These are phyloP conservation scores for Seriola dumerili DNA, from an alignment of 2,113 vertebrate species.

Conservation along the genomic window DNA sequence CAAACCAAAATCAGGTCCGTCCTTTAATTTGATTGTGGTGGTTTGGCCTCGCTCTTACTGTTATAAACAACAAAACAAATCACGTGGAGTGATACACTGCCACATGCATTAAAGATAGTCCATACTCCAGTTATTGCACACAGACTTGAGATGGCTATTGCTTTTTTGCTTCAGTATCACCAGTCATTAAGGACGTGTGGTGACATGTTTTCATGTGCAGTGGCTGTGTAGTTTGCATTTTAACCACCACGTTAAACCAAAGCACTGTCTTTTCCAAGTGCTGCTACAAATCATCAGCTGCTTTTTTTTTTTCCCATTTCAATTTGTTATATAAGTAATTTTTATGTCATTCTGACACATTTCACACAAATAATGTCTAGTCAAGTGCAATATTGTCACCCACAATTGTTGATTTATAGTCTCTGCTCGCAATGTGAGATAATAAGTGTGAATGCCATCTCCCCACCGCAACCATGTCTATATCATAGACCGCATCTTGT, in stretches of 20 bases:
- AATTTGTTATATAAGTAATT: constrained; percentile 33
- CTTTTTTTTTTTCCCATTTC: constrained; percentile 7
- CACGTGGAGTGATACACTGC: constrained; percentile 16
- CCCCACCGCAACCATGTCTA: constrained; percentile 43
- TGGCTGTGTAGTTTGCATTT: constrained; percentile 1
- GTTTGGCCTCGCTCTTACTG: constrained; percentile 48
- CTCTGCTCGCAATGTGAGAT: constrained; percentile 43
- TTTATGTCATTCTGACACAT: constrained; percentile 34
- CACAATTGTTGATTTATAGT: constrained; percentile 58
- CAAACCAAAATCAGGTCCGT: constrained; percentile 60
- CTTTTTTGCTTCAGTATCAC: not conserved
- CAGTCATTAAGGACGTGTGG: not conserved
- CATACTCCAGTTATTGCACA: constrained; percentile 43
- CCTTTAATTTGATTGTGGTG: constrained; percentile 67
- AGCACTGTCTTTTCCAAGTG: not conserved
- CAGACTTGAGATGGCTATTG: constrained; percentile 22
- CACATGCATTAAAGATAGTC: constrained; percentile 15
- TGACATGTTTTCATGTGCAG: constrained; percentile 5
- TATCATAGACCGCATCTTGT: constrained; percentile 54
- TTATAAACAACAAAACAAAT: constrained; percentile 67
- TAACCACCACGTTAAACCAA: constrained; percentile 1
- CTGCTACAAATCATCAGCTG: not conserved
- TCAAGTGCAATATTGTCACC: constrained; percentile 57
- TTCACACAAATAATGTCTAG: constrained; percentile 49
- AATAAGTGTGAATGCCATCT: constrained; percentile 62